A percentile compares a stretch with the other conserved stretches of the same genome.
phyloP scores from a whole-genome alignment of 2,888 invertebrate species.

The Orthonevra nobilis region DNA sequence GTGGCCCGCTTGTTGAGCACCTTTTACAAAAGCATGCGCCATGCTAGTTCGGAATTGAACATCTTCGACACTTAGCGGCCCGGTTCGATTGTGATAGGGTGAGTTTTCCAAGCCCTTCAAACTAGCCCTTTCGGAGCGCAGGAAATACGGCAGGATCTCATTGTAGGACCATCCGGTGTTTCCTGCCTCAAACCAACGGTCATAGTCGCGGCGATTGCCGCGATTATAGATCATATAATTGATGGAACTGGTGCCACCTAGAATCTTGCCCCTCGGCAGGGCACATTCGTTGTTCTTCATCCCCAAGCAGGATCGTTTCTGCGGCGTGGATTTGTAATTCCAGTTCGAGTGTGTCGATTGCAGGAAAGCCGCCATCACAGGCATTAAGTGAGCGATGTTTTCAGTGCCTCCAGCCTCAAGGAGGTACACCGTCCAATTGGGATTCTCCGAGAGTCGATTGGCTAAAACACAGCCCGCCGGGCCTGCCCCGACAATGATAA shows the following conservation, averaged over 20 bases:
- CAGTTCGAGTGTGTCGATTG: constrained; percentile 83
- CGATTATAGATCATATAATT: constrained; percentile 88
- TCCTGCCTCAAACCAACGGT: constrained; percentile 85
- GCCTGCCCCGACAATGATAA: constrained; percentile 91
- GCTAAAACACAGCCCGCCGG: constrained; percentile 86
- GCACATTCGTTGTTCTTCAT: constrained; percentile 79
- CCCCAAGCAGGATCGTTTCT: constrained; percentile 82
- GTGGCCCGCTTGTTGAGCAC: constrained; percentile 85
- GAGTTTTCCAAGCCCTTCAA: constrained; percentile 80
- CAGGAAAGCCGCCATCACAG: constrained; percentile 75
- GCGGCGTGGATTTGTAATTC: constrained; percentile 86
- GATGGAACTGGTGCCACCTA: constrained; percentile 83
- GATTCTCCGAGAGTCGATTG: constrained; percentile 79
- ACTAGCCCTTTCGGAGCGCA: constrained; percentile 82
- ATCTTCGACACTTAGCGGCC: constrained; percentile 84
- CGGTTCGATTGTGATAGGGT: constrained; percentile 83
- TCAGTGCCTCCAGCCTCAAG: constrained; percentile 82
- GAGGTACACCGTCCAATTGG: constrained; percentile 80
- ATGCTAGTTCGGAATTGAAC: constrained; percentile 81
- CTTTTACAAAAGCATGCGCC: constrained; percentile 82
- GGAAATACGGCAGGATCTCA: constrained; percentile 83
- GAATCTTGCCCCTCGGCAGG: constrained; percentile 82
- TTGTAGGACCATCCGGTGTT: constrained; percentile 88
- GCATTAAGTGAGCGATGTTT: constrained; percentile 76
- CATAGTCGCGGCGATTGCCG: constrained; percentile 87